Evolutionary conservation across 2,888 invertebrate species (phyloP).

Genomic region (Iselma pallidipennis): DNA sequence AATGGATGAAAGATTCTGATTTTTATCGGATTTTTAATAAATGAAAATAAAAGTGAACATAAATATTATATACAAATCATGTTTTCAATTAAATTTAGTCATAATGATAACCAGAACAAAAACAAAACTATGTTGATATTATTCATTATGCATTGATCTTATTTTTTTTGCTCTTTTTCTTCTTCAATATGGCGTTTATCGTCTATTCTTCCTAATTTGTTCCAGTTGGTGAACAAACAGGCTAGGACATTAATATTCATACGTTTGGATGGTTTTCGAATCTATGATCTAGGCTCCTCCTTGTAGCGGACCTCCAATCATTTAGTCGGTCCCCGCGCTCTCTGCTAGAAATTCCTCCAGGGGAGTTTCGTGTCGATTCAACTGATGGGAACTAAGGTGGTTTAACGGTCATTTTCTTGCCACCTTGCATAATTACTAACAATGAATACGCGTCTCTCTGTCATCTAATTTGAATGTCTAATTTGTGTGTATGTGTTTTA

Average conservation of each 20-base stretch:
- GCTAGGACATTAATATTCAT: constrained; percentile 2
- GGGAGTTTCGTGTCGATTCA: constrained; percentile 8
- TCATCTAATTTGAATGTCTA: background rate
- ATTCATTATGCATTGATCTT: too few species aligned
- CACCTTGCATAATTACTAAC: constrained; percentile 22
- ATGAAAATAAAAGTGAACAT: too few species aligned
- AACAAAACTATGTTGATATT: too few species aligned
- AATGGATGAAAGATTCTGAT: background rate
- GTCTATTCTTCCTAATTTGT: constrained; percentile 1
- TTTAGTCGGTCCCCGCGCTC: background rate
- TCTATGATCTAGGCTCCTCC: constrained; percentile 16
- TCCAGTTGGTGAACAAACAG: constrained; percentile 5
- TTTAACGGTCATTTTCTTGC: constrained; percentile 20
- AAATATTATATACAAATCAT: too few species aligned
- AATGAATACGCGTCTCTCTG: background rate
- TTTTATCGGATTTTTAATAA: background rate
- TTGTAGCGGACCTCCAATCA: constrained; percentile 12
- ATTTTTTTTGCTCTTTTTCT: background rate
- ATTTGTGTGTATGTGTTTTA: too few species aligned
- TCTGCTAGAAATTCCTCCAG: constrained; percentile 7
- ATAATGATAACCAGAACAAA: too few species aligned
- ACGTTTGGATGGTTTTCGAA: constrained; percentile 2
- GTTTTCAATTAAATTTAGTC: too few species aligned
- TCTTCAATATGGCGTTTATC: constrained; percentile 1
- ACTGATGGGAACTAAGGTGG: constrained; percentile 12